Percentiles rank a stretch among this genome's conserved stretches.
Conservation (phyloP, 2,113 vertebrate species). For the Oncorhynchus mykiss region DNA sequence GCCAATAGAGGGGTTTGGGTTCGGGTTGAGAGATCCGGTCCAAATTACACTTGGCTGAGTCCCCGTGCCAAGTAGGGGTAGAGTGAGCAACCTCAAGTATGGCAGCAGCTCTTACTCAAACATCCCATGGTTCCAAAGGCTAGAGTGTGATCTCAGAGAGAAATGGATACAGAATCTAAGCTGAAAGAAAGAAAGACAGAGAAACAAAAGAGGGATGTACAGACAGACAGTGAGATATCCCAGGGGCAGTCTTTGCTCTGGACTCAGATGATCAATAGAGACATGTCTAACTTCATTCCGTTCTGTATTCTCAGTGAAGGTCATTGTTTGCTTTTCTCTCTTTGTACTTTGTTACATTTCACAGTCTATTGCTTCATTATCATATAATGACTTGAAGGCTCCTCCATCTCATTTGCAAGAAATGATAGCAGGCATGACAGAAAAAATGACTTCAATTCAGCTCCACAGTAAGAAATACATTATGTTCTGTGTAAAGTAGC, state of each 20-base stretch:
- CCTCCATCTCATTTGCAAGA: conserved; percentile 65
- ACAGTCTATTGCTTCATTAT: conserved; percentile 70
- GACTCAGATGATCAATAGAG: conserved; percentile 17
- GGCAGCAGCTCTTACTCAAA: conserved; percentile 25
- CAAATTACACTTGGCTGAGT: conserved; percentile 49
- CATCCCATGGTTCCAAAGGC: conserved; percentile 41
- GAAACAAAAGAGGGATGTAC: not conserved
- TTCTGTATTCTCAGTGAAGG: conserved; percentile 52
- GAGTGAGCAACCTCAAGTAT: conserved; percentile 21
- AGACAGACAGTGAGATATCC: not conserved
- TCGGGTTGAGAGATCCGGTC: conserved; percentile 27
- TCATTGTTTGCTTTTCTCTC: conserved; percentile 55
- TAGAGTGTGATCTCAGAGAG: conserved; percentile 14
- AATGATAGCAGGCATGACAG: conserved; percentile 70
- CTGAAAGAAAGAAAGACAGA: not conserved
- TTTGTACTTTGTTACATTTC: conserved; percentile 69
- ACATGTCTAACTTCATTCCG: conserved; percentile 41
- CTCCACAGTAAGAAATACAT: conserved; percentile 41
- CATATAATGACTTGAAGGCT: conserved; percentile 66
- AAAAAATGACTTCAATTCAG: conserved; percentile 67
- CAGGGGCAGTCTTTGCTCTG: not conserved
- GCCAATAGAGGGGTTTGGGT: conserved; percentile 43
- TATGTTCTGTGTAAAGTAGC: conserved; percentile 20
- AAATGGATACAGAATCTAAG: no score
- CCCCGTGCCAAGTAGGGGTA: conserved; percentile 18